Percentiles rank a stretch among this genome's conserved stretches.
Evolutionary conservation across 2,888 invertebrate genomes (phyloP).

Genomic region (Nomada fucata): DNA sequence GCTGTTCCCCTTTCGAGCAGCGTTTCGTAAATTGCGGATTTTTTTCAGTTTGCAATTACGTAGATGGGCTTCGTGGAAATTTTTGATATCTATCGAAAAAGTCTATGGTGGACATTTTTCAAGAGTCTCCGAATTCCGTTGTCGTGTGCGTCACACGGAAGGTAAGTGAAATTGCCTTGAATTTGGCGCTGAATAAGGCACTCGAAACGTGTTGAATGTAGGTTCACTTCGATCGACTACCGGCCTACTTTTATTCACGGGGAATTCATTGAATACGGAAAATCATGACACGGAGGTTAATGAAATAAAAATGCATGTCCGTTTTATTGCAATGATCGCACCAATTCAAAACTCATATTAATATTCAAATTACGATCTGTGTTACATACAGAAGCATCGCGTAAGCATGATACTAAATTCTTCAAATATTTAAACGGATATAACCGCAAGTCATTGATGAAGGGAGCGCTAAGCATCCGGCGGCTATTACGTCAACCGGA

Average conservation of each 20-base stretch:
- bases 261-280: slow-evolving; percentile 3
- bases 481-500: slow-evolving; percentile 60
- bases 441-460: slow-evolving; percentile 34
- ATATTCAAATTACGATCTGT: too few species aligned
- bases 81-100: background rate
- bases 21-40: slow-evolving; percentile 5
- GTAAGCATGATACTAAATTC: slow-evolving; percentile 7
- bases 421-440: background rate
- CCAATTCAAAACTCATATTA: too few species aligned
- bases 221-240: slow-evolving; percentile 25
- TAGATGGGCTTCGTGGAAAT: slow-evolving; percentile 6
- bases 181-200: slow-evolving; percentile 3
- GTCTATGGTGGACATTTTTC: slow-evolving; percentile 26
- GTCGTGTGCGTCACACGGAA: slow-evolving; percentile 34
- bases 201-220: slow-evolving; percentile 20
- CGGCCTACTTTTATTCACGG: slow-evolving; percentile 38
- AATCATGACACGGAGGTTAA: background rate
- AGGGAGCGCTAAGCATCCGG: slow-evolving; percentile 54
- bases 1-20: slow-evolving; percentile 19
- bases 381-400: too few species aligned
- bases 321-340: too few species aligned
- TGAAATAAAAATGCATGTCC: background rate
- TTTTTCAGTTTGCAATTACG: slow-evolving; percentile 3
- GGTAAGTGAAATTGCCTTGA: slow-evolving; percentile 2
- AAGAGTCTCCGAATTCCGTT: slow-evolving; percentile 17